phyloP scores from a whole-genome alignment of 2,797 vertebrate genomes.

The Percopsis omiscomaycus region DNA sequence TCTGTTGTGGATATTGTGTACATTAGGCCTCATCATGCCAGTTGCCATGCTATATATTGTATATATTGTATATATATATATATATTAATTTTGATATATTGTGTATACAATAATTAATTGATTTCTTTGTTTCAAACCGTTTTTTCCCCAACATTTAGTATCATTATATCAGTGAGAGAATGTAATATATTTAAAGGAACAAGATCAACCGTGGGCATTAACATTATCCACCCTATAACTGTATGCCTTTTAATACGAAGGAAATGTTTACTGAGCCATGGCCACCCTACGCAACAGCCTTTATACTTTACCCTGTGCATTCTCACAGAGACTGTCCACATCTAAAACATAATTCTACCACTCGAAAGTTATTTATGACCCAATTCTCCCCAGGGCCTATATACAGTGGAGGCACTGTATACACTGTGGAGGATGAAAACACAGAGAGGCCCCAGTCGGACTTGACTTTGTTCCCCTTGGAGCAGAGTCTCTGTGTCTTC shows the following conservation, averaged over 20 bases:
- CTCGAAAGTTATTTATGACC: background rate
- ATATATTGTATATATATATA: background rate
- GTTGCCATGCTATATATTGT: background rate
- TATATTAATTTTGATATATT: too few species aligned
- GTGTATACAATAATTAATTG: too few species aligned
- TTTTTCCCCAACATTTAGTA: too few species aligned
- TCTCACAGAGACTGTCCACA: constrained; percentile 7
- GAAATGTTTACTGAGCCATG: too few species aligned
- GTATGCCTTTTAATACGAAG: too few species aligned
- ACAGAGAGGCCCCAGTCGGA: constrained; percentile 13
- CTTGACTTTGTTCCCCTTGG: constrained; percentile 17
- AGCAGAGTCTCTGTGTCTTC: constrained; percentile 66
- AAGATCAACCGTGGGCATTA: too few species aligned
- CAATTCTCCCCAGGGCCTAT: background rate
- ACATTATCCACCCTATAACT: too few species aligned
- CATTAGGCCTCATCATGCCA: background rate
- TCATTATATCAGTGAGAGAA: too few species aligned
- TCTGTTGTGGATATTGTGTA: background rate
- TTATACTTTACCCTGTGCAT: constrained; percentile 2
- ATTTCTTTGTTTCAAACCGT: too few species aligned
- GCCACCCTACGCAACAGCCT: background rate
- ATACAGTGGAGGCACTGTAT: constrained; percentile 35
- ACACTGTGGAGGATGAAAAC: constrained; percentile 43
- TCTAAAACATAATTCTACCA: background rate
- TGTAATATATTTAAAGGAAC: too few species aligned